A percentile compares a stretch with the other conserved stretches of the same genome.
phyloP scores from a whole-genome alignment of 1,140 invertebrate species.

The Lepidurus apus region DNA sequence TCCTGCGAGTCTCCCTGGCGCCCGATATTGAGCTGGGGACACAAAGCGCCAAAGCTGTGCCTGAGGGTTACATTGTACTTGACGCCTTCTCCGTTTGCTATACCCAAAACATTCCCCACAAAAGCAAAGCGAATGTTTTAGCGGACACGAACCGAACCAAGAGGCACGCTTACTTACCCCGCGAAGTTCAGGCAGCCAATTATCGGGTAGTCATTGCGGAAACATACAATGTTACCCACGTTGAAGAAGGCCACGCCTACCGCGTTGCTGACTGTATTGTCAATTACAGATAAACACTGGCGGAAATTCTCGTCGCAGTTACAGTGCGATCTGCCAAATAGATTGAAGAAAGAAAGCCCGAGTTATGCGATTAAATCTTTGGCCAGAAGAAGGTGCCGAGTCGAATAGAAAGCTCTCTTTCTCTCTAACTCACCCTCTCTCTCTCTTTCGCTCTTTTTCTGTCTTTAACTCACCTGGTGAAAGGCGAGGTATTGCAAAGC shows the following conservation, averaged over 20 bases:
- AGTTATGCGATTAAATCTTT: constrained; percentile 7
- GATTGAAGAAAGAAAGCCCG: constrained; percentile 26
- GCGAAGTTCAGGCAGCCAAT: background rate
- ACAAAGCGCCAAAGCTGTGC: constrained; percentile 6
- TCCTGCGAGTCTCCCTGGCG: background rate
- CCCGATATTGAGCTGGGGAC: background rate
- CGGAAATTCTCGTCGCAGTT: constrained; percentile 33
- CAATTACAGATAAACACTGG: constrained; percentile 2
- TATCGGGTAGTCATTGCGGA: constrained; percentile 25
- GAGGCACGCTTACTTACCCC: background rate
- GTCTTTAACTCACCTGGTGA: constrained; percentile 50
- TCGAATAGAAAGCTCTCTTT: background rate
- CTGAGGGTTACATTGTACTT: background rate
- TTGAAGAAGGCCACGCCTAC: constrained; percentile 34
- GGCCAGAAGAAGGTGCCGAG: background rate
- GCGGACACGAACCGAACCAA: background rate
- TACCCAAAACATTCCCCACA: background rate
- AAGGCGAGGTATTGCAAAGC: constrained; percentile 61
- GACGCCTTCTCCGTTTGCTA: background rate
- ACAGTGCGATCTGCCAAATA: constrained; percentile 30
- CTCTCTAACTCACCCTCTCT: background rate
- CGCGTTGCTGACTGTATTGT: constrained; percentile 29
- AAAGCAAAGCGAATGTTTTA: background rate
- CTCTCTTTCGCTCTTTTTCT: too few species aligned
- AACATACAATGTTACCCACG: constrained; percentile 27